Evolutionary conservation across 2,888 invertebrate species (phyloP), one percentile per base, ranked within the genome.

Genomic region (Ennomos fuscantarius): DNA sequence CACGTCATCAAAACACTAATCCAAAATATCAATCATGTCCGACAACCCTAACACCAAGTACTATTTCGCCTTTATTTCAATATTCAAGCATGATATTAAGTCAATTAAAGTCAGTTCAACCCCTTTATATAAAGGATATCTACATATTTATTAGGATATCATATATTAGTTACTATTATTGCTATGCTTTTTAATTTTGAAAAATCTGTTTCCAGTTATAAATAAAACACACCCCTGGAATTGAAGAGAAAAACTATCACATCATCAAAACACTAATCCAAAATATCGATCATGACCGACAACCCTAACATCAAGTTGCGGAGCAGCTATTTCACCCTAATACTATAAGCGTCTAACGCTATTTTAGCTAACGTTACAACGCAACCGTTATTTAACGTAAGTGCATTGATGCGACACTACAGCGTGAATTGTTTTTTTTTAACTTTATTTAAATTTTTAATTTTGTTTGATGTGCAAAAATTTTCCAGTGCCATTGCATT

Each of bases 321-420:
- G 35, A 46, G 24, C 11, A 55, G 58, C 53, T 0, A 8, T 8
- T 24, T 1, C 8, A 46, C 56, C 33, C 46, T 15, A 15, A 39
- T 12, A 12, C 10, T 32, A 47, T 44, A 52, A 54, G 5, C 47
- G 46, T 55, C 54, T 63, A 63, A 60, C 61, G 44, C 40, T 60
- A 45, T 61, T 60, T 58, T 66, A 62, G 55, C 58, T 48, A 60
- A 53, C 65, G 57, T 52, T 44, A 44, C 48, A 53, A 53, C 58
- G 44, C 48, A 53, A 53, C 58, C 58, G 58, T 58, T 53, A 53
- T 35, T 41, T 52, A 48, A 48, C 60, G 66, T 60, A 43, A 53
- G 40, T 39, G 53, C 53, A 45, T 48, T 52, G 47, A 49, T 48
- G 52, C 48, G 39, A 48, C 41, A 8, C 50, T 2, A 15, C n/a